Percentiles rank a stretch among this genome's conserved stretches.
Evolutionary conservation across 2,797 vertebrate genomes (phyloP).

Genomic region (Mallotus villosus): DNA sequence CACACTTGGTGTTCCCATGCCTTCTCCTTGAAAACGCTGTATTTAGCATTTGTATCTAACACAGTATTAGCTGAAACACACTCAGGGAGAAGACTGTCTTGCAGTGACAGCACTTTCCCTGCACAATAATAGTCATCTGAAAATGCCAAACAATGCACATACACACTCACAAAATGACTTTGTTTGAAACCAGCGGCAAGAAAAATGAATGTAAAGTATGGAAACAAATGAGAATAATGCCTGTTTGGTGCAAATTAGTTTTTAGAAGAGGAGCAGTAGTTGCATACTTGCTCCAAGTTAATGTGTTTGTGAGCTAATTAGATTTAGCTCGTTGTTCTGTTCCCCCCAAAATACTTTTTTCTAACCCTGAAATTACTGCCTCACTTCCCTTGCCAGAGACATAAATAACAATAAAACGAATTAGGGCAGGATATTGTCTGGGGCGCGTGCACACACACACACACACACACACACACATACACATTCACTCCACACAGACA

Average conservation of each 20-base stretch:
- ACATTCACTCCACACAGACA: not conserved
- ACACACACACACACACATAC: not conserved
- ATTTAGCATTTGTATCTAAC: constrained; percentile 36
- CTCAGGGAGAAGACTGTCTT: constrained; percentile 31
- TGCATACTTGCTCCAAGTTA: constrained; percentile 21
- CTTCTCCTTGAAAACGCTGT: constrained; percentile 6
- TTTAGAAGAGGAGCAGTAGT: constrained; percentile 19
- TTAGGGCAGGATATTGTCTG: constrained; percentile 5
- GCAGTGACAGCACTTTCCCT: constrained; percentile 61
- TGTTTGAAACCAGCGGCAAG: constrained; percentile 25
- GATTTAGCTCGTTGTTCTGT: constrained; percentile 38
- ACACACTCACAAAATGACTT: constrained; percentile 40
- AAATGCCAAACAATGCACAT: constrained; percentile 44
- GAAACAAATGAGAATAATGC: constrained; percentile 37
- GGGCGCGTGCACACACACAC: not conserved
- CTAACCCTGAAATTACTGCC: constrained; percentile 33
- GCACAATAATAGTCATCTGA: constrained; percentile 51
- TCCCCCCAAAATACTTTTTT: constrained; percentile 22
- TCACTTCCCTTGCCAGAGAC: constrained; percentile 5
- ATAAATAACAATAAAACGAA: constrained; percentile 24
- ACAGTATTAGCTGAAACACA: constrained; percentile 40
- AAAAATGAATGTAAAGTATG: constrained; percentile 40
- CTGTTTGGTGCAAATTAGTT: constrained; percentile 47
- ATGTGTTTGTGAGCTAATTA: constrained; percentile 40
- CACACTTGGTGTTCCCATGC: not conserved